A percentile compares a stretch with the other conserved stretches of the same genome.
phyloP scores from a whole-genome alignment of 2,888 invertebrate species.

The Eristalis pertinax region DNA sequence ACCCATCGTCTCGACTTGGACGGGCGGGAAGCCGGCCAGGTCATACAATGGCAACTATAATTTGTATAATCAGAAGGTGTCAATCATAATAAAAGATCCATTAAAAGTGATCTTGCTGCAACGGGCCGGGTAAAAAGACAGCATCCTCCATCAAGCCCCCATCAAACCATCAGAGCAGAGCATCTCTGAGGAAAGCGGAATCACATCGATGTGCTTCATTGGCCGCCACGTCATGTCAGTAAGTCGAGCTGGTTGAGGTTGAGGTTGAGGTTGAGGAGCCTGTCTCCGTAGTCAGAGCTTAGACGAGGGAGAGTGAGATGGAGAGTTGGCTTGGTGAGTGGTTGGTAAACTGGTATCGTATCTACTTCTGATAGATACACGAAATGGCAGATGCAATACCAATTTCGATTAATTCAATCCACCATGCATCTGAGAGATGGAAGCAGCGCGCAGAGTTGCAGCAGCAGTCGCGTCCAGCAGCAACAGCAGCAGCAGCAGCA shows the following conservation, averaged over 20 bases:
- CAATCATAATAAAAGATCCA: conserved; percentile 73
- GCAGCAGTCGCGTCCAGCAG: conserved; percentile 10
- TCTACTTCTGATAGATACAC: conserved; percentile 65
- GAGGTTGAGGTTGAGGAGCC: neutral
- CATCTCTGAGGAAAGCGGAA: conserved; percentile 49
- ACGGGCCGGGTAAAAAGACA: conserved; percentile 31
- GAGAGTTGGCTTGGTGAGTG: conserved; percentile 5
- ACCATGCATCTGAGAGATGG: conserved; percentile 54
- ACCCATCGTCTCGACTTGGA: neutral
- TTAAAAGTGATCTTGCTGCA: conserved; percentile 56
- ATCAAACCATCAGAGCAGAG: conserved; percentile 61
- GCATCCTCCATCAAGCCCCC: conserved; percentile 63
- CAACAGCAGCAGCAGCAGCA: conserved; percentile 9
- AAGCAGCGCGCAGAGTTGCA: conserved; percentile 12
- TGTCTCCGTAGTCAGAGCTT: conserved; percentile 11
- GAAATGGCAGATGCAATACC: conserved; percentile 73
- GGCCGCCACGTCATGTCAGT: conserved; percentile 36
- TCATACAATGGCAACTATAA: conserved; percentile 62
- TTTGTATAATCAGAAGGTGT: conserved; percentile 73
- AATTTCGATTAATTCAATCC: conserved; percentile 71
- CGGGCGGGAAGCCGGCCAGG: conserved; percentile 14
- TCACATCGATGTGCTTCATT: conserved; percentile 70
- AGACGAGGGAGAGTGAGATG: conserved; percentile 15
- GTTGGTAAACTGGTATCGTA: conserved; percentile 41
- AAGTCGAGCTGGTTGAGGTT: neutral